Percentiles rank a stretch among this genome's conserved stretches.
phyloP scores from a whole-genome alignment of 92 coral and sea anemone species.

The Phenganax subtilis region DNA sequence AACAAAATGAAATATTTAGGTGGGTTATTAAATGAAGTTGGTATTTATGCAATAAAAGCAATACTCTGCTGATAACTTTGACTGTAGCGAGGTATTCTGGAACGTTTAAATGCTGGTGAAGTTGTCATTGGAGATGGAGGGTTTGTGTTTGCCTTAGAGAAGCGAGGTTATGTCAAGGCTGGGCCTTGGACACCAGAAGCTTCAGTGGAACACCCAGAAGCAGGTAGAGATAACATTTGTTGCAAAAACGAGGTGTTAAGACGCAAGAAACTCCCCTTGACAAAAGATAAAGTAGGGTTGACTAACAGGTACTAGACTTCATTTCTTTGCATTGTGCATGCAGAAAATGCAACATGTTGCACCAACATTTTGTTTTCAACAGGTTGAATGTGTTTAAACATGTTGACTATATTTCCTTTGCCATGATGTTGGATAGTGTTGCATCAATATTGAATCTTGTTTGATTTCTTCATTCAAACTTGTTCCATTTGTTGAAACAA shows the following conservation, averaged over 20 bases:
- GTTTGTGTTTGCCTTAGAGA: conserved; percentile 82
- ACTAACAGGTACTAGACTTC: no score
- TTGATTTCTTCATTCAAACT: no score
- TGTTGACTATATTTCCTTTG: no score
- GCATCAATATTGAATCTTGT: no score
- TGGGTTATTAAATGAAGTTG: not conserved
- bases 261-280: not conserved
- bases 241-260: not conserved
- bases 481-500: no score
- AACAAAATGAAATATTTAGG: no score
- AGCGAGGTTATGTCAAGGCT: conserved; percentile 90
- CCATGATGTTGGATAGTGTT: no score
- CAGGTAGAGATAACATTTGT: conserved; percentile 52
- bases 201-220: conserved; percentile 73
- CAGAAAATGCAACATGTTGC: no score
- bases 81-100: conserved; percentile 80
- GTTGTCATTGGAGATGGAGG: conserved; percentile 95
- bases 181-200: conserved; percentile 99
- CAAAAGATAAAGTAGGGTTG: no score
- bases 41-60: not conserved
- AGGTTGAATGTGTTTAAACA: no score
- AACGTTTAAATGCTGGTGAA: conserved; percentile 77
- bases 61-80: conserved; percentile 7
- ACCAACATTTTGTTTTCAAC: no score
- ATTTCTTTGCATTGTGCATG: no score